These are phyloP conservation scores for Trogon surrucura DNA, from an alignment of 2,113 vertebrate genomes.

Conservation along the genomic window DNA sequence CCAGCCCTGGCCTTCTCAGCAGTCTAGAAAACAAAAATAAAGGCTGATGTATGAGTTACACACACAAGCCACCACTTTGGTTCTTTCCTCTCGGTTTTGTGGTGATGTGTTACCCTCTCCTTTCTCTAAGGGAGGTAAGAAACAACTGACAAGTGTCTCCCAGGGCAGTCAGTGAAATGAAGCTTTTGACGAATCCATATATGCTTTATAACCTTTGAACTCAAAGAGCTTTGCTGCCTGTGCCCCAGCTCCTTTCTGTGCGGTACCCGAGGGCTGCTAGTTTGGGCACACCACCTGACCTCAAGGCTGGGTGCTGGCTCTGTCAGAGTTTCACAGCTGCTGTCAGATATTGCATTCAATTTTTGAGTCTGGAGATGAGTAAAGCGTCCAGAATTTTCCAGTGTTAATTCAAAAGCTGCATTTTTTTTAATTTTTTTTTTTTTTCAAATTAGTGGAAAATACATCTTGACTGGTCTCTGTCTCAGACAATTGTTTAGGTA, in stretches of 20 bases:
- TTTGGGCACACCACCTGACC: not conserved
- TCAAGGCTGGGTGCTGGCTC: not conserved
- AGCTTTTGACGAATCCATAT: not conserved
- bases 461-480: not conserved
- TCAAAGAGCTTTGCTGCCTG: fast-evolving
- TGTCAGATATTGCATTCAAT: not conserved
- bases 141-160: not conserved
- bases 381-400: not conserved
- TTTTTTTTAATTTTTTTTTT: not conserved
- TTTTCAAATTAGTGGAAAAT: not conserved
- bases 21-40: conserved; percentile 1
- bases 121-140: not conserved
- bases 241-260: not conserved
- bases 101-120: not conserved
- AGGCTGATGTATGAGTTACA: not conserved
- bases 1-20: not conserved
- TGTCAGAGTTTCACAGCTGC: not conserved
- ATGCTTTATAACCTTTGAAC: not conserved
- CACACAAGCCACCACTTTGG: not conserved
- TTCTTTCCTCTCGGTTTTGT: not conserved
- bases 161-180: not conserved
- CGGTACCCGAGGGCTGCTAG: not conserved
- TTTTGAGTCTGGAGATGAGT: not conserved
- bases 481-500: not conserved
- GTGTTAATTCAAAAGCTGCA: not conserved